Evolutionary conservation across 1,140 invertebrate genomes (phyloP).

Genomic region (Apis cerana): DNA sequence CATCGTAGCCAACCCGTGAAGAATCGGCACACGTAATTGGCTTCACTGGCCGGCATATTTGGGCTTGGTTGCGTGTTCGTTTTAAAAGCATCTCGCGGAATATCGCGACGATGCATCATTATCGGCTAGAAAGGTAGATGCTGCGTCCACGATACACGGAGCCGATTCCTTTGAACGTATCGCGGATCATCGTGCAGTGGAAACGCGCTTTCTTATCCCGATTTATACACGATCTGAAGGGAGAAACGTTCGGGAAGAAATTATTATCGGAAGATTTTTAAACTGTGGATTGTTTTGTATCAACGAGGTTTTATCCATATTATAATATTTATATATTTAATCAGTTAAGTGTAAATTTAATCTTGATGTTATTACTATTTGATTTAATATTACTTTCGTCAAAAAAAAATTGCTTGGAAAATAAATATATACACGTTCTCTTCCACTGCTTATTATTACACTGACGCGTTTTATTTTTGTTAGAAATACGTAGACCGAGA

Average conservation of each 20-base stretch:
- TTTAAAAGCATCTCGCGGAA: slow-evolving; percentile 31
- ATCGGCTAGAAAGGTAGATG: slow-evolving; percentile 54
- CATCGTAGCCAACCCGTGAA: neutral
- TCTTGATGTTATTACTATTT: too few species aligned
- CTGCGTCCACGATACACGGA: slow-evolving; percentile 10
- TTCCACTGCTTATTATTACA: too few species aligned
- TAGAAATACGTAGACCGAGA: too few species aligned
- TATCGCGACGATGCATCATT: slow-evolving; percentile 59
- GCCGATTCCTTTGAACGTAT: slow-evolving; percentile 11
- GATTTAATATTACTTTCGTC: too few species aligned
- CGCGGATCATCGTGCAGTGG: neutral
- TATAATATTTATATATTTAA: too few species aligned
- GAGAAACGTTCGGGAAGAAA: neutral
- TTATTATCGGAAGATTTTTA: too few species aligned
- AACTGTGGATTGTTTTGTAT: too few species aligned
- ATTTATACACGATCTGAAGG: slow-evolving; percentile 12
- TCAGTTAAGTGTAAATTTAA: too few species aligned
- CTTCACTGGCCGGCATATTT: slow-evolving; percentile 18
- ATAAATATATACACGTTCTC: too few species aligned
- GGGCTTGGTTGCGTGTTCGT: slow-evolving; percentile 48
- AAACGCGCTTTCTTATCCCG: slow-evolving; percentile 21
- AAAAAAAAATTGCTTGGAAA: too few species aligned
- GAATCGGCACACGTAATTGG: slow-evolving; percentile 57
- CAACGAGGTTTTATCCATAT: too few species aligned
- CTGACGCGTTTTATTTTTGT: too few species aligned